Conservation (phyloP, 2,888 invertebrate species). For the Polymixis flavicincta region DNA sequence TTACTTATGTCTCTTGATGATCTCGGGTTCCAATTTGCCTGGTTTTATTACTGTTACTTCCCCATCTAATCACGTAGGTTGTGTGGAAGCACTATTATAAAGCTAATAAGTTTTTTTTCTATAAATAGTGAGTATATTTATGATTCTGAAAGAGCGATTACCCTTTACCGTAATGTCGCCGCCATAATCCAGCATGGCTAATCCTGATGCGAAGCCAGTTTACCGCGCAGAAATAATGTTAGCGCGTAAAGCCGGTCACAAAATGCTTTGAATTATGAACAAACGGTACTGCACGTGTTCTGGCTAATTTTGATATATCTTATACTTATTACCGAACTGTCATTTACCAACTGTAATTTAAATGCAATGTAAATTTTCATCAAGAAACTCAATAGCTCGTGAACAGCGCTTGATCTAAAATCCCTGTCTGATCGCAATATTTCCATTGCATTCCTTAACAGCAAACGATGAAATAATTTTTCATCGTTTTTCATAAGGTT, state of each 20-base stretch:
- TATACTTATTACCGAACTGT: not conserved
- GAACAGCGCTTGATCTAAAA: not conserved
- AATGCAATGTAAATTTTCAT: not conserved
- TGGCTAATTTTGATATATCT: constrained; percentile 6
- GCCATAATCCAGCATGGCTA: constrained; percentile 60
- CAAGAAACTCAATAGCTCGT: not conserved
- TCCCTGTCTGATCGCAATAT: not conserved
- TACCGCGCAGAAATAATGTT: constrained; percentile 56
- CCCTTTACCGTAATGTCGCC: constrained; percentile 51
- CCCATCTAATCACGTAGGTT: constrained; percentile 14
- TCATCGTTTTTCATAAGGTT: not conserved
- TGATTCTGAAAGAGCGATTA: constrained; percentile 50
- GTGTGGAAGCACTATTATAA: constrained; percentile 19
- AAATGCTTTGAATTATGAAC: constrained; percentile 47
- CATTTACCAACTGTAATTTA: not conserved
- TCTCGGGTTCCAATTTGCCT: constrained; percentile 9
- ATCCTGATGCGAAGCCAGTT: constrained; percentile 58
- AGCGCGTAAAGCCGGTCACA: constrained; percentile 41
- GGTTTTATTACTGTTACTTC: constrained; percentile 9
- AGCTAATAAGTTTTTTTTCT: constrained; percentile 32
- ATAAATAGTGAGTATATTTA: constrained; percentile 42
- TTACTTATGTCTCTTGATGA: not conserved
- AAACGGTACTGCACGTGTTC: constrained; percentile 39
- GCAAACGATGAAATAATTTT: not conserved
- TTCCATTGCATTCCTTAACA: not conserved